Evolutionary conservation across 2,797 vertebrate species (phyloP), one percentile per base, ranked within the genome.

Genomic region (Gallirallus australis): DNA sequence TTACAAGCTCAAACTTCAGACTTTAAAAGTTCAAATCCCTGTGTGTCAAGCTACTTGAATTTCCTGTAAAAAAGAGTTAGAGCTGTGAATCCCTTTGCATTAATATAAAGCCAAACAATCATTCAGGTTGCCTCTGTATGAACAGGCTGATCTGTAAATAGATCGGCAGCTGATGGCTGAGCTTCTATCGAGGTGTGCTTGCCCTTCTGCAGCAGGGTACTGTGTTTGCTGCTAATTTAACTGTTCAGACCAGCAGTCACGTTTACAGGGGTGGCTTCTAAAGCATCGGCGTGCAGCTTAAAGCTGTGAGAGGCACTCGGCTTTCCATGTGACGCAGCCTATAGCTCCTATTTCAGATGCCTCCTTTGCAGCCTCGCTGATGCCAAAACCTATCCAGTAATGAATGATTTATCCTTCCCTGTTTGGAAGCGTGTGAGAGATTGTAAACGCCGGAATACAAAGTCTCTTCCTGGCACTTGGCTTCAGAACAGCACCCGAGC

Each of bases 1-100:
- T 95, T 88, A 86, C 57, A 75, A 91, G 82, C 69, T 81, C 72
- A 65, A 19, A 83, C 92, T 86, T 91, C 45, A 20, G 69, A 68
- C 56, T 83, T 87, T 57, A n/a, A 54, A 93, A 96, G 78, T 65
- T 93, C 37, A 37, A 5, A 73, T 93, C 72, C 90, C 18, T 45
- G n/a, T 39, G 14, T 68, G 48, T 96, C 60, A 39, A 47, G 52
- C 79, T 91, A 64, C 70, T 93, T 79, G 75, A 87, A 80, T 93
- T 82, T 78, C 88, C 28, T 56, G 19, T 82, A 31, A 70, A 86
- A 70, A 89, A 90, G 53, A 25, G 16, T n/a, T 84, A 77, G 66
- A 90, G 59, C 78, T 79, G 53, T 63, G 76, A 94, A 71, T 92
- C 85, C 28, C 60, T 89, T 85, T 83, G 61, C 69, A 61, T 18